A percentile compares a stretch with the other conserved stretches of the same genome.
phyloP scores from a whole-genome alignment of 2,797 vertebrate species.

The Zenarchopterus dispar region DNA sequence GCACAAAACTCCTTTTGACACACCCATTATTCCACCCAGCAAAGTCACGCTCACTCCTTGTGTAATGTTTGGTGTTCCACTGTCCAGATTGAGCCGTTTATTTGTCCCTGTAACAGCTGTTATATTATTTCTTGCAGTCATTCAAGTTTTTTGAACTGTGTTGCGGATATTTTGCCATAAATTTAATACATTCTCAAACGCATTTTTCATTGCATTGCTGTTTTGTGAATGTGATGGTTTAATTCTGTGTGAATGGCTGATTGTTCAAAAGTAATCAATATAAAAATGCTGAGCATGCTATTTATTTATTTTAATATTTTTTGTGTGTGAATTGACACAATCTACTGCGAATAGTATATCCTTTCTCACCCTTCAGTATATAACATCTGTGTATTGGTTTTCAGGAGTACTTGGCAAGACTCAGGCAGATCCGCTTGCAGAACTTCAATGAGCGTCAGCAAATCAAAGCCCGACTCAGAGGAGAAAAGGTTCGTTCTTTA shows the following conservation, averaged over 20 bases:
- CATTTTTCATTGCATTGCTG: slow-evolving; percentile 12
- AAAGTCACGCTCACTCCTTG: slow-evolving; percentile 17
- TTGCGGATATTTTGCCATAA: slow-evolving; percentile 24
- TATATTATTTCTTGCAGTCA: slow-evolving; percentile 23
- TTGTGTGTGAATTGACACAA: background rate
- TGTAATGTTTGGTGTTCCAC: slow-evolving; percentile 20
- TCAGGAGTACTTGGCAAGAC: slow-evolving; percentile 93
- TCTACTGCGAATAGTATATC: too few relatives aligned
- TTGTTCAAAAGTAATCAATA: background rate
- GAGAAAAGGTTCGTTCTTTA: slow-evolving; percentile 87
- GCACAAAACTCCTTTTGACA: slow-evolving; percentile 30
- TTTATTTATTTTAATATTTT: background rate
- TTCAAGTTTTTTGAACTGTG: slow-evolving; percentile 11
- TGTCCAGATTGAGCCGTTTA: slow-evolving; percentile 29
- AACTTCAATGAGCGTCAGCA: slow-evolving; percentile 98
- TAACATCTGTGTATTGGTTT: slow-evolving; percentile 40
- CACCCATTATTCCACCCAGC: slow-evolving; percentile 46
- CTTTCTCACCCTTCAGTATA: background rate
- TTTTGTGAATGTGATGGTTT: slow-evolving; percentile 5
- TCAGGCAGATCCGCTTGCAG: slow-evolving; percentile 95
- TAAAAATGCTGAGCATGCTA: slow-evolving; percentile 3
- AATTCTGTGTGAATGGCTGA: slow-evolving; percentile 16
- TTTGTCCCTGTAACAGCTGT: slow-evolving; percentile 31
- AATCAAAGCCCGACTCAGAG: slow-evolving; percentile 95
- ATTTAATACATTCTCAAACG: background rate